Percentiles rank a stretch among this genome's conserved stretches.
phyloP scores from a whole-genome alignment of 2,113 vertebrate genomes.

The Cephalopterus ornatus region DNA sequence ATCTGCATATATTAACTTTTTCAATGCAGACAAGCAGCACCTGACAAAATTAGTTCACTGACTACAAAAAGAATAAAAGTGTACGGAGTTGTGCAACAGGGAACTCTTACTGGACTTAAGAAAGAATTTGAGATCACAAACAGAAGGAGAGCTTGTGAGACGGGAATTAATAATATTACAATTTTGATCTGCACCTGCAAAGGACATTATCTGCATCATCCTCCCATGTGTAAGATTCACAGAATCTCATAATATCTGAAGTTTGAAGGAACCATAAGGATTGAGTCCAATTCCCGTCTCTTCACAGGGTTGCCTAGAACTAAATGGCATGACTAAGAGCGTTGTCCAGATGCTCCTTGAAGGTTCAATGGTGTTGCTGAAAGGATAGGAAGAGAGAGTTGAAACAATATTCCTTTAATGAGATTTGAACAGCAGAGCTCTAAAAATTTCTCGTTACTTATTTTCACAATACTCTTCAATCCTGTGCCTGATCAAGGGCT shows the following conservation, averaged over 20 bases:
- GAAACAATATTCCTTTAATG: fast-evolving
- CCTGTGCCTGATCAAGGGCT: background rate
- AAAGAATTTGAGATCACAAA: background rate
- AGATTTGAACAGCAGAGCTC: background rate
- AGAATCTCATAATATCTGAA: background rate
- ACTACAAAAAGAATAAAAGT: background rate
- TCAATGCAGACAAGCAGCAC: background rate
- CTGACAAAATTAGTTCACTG: background rate
- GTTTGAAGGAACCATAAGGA: background rate
- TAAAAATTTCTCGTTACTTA: background rate
- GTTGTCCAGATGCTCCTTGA: background rate
- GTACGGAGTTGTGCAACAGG: background rate
- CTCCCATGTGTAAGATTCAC: background rate
- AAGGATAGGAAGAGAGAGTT: background rate
- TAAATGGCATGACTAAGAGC: background rate
- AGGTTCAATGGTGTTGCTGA: background rate
- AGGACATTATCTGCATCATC: background rate
- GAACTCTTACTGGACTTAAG: background rate
- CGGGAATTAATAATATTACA: background rate
- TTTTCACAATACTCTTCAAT: background rate
- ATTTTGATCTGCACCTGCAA: background rate
- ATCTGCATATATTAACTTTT: background rate
- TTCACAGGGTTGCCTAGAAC: background rate
- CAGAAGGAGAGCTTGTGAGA: background rate
- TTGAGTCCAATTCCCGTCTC: background rate